Evolutionary conservation across 2,888 invertebrate genomes (phyloP), one percentile per base, ranked within the genome.

Genomic region (Plagodis pulveraria): DNA sequence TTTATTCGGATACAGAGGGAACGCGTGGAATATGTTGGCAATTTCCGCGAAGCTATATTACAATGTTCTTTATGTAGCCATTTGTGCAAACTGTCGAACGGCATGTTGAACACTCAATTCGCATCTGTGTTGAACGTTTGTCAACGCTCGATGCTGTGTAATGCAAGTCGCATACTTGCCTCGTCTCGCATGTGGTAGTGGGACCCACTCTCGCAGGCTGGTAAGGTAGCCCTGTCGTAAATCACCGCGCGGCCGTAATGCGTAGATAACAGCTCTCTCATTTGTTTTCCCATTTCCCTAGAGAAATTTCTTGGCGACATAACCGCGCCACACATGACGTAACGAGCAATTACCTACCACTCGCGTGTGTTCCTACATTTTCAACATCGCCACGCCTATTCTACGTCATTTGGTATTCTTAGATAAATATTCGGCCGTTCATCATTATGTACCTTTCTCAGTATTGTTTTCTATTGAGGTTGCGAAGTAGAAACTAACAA

Each of bases 211-310:
- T 36, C 36, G 10, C 40, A 40, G 40, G 55, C 67, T 67, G 66
- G 74, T 78, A 74, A 72, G 80, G 87, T 84, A 86, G 87, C 81
- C 79, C 79, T 22, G 66, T 87, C 88, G 83, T 89, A 90, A 89
- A 89, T 90, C 89, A 90, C 86, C 69, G 78, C 81, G 81, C 82
- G 77, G 73, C 81, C 84, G 86, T 89, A 89, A 90, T 89, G 89
- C 86, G 88, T 87, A 89, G 91, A 90, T 89, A 90, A 89, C 83
- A 89, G 86, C 86, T 85, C 87, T 86, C 88, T 89, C 89, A 88
- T 90, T 90, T 90, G 90, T 90, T 89, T 89, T 85, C 83, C 88
- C 87, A 89, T 90, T 89, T 90, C 88, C 85, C 88, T 71, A 72
- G 87, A 87, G 87, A 87, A 87, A 89, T 88, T 86, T 89, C 89